Evolutionary conservation across 2,797 vertebrate species (phyloP), one percentile per base, ranked within the genome.

Genomic region (Enteromius unitaeniatus): DNA sequence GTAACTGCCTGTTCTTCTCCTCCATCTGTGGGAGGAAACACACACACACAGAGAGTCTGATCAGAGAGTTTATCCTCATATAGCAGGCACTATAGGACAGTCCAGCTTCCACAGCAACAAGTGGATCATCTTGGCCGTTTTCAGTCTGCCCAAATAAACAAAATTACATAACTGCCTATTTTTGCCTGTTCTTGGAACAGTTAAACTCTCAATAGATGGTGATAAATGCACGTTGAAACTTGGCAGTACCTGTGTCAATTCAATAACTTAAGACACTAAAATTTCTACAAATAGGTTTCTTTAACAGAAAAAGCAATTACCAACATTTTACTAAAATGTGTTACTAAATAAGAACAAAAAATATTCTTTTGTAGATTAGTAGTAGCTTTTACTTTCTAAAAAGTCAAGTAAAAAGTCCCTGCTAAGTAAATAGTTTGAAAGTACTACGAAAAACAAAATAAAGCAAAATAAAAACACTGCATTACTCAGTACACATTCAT

Each of bases 1-100:
- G 98, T 47, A 99, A 94, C 92, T 99, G 98, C 82, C 98, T 92
- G 93, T 99, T 99, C 93, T 99, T 99, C 90, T 99, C 98, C 94
- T 99, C 98, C 96, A 99, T 95, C 98, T 99, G 84, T 67, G 83
- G 23, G 23, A 68, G n/a, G 23, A 78, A 81, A 47, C 45, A 78
- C 74, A 79, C 85, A 82, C 78, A 85, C 37, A 85, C 45, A 79
- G 23, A 69, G 19, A 62, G 45, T 87, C 65, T 79, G 26, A 72
- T 81, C 51, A 81, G 55, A 74, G 40, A 73, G 55, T 82, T 64
- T 37, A 49, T 62, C 26, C 26, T 37, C 23, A 8, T 21, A 64
- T 23, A 26, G 42, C 81, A 83, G 49, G 47, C 49, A 77, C 58
- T 47, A 58, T 40, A 31, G 13, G 64, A 76, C 34, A 3, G 34